phyloP scores from a whole-genome alignment of 2,797 vertebrate genomes.

The Varecia variegata region DNA sequence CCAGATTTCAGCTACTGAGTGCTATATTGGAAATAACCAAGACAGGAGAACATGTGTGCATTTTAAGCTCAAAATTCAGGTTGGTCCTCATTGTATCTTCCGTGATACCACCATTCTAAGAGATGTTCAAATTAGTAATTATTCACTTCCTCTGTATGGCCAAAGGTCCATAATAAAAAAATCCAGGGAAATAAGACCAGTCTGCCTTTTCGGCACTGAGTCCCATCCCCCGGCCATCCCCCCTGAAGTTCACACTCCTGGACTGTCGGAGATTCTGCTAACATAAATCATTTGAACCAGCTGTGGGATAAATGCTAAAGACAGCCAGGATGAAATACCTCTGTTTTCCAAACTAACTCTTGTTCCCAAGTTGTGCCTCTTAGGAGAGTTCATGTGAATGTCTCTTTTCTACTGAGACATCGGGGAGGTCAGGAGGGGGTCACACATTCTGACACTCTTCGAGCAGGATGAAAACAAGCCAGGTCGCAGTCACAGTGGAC shows the following conservation, averaged over 20 bases:
- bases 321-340: background rate
- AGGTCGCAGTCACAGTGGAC: background rate
- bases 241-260: background rate
- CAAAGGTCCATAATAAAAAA: background rate
- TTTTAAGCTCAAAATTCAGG: background rate
- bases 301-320: background rate
- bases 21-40: background rate
- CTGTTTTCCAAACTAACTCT: background rate
- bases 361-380: background rate
- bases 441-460: background rate
- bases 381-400: background rate
- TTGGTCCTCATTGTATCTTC: background rate
- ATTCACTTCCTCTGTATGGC: background rate
- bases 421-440: background rate
- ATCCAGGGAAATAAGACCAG: background rate
- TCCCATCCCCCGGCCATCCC: background rate
- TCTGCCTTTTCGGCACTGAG: background rate
- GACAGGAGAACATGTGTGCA: background rate
- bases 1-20: background rate
- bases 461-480: background rate
- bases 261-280: background rate
- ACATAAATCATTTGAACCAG: background rate
- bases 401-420: slow-evolving; percentile 36
- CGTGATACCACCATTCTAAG: background rate
- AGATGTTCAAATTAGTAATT: background rate